Evolutionary conservation across 2,113 vertebrate species (phyloP).

Genomic region (Mormyrus iriodes): DNA sequence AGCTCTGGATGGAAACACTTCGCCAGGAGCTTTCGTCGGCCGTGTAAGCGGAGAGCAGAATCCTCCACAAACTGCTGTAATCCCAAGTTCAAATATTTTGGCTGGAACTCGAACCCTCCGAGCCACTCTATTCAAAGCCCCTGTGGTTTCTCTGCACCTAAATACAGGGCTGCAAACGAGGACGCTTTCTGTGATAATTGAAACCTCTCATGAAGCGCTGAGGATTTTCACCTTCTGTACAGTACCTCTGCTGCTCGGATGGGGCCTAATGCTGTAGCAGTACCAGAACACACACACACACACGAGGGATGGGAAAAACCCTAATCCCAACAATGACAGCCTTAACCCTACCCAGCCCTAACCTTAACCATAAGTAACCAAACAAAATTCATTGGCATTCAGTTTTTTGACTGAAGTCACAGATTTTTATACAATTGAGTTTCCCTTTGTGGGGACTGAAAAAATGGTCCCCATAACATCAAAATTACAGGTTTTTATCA

Average conservation of each 20-base stretch:
- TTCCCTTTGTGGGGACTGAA: too few species aligned
- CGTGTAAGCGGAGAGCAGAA: not conserved
- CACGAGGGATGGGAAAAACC: not conserved
- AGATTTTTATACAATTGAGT: too few species aligned
- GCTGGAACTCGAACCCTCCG: constrained; percentile 1
- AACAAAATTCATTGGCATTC: too few species aligned
- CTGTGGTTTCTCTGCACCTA: not conserved
- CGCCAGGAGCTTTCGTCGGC: not conserved
- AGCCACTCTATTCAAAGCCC: not conserved
- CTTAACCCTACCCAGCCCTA: too few species aligned
- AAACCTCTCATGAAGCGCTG: not conserved
- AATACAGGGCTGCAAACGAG: not conserved
- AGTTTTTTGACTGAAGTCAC: too few species aligned
- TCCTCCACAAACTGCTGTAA: constrained; percentile 9
- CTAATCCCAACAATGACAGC: too few species aligned
- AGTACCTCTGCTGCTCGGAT: not conserved
- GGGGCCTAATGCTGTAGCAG: not conserved
- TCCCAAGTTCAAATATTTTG: constrained; percentile 14
- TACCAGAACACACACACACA: not conserved
- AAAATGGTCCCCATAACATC: too few species aligned
- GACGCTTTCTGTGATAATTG: not conserved
- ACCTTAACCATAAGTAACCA: not conserved
- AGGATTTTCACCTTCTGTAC: not conserved
- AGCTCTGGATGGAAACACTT: not conserved
- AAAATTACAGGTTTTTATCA: too few species aligned